These are phyloP conservation scores for Cynopterus brachyotis DNA, from an alignment of 2,113 vertebrate genomes.

Conservation along the genomic window DNA sequence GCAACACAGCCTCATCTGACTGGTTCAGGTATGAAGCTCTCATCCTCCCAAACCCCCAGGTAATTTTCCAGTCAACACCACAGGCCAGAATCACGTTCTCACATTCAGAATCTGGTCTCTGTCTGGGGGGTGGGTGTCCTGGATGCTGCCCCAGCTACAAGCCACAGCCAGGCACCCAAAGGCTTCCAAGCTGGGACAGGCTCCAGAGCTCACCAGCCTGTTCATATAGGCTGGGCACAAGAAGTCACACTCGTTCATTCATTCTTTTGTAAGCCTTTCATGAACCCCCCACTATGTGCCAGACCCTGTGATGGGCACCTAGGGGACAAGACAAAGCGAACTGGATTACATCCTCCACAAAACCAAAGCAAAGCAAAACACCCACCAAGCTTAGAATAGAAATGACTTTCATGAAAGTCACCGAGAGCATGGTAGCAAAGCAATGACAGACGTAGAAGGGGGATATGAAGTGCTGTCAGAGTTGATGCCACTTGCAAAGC, in stretches of 20 bases:
- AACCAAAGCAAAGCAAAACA: neutral
- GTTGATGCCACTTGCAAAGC: neutral
- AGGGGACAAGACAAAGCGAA: neutral
- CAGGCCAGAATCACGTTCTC: neutral
- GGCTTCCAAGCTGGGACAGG: neutral
- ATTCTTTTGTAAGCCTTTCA: neutral
- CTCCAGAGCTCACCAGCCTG: too few relatives aligned
- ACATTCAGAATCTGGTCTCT: neutral
- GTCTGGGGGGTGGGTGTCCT: neutral
- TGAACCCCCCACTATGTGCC: neutral
- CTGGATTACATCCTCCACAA: neutral
- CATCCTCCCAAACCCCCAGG: neutral
- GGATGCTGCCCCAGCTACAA: neutral
- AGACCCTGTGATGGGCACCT: neutral
- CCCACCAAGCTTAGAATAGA: neutral
- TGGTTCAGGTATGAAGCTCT: neutral
- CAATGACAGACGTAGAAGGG: neutral
- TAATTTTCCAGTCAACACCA: slow-evolving; percentile 23
- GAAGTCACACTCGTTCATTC: neutral
- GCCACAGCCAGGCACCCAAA: neutral
- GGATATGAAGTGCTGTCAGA: neutral
- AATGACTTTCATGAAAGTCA: neutral
- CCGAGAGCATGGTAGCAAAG: neutral
- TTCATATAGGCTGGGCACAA: fast-evolving
- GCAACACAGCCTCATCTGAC: neutral